Percentiles rank a stretch among this genome's conserved stretches.
These are phyloP conservation scores for Beroe ovata DNA, from an alignment of 37 sponge, comb jelly and placozoan species.

Conservation along the genomic window DNA sequence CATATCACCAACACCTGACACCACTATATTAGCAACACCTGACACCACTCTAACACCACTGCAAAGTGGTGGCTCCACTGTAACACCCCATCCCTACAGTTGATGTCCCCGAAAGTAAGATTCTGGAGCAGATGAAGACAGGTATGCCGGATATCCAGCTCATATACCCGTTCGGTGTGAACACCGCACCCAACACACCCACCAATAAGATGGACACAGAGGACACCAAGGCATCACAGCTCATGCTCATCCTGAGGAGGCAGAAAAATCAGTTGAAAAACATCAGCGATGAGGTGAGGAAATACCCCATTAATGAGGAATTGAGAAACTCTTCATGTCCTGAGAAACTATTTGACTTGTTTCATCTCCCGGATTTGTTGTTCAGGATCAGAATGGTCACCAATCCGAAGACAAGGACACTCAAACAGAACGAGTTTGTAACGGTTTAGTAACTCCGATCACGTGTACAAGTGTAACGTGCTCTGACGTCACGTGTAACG, in stretches of 20 bases:
- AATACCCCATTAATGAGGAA: no score
- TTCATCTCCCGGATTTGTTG: neutral
- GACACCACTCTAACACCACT: no score
- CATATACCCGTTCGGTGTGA: neutral
- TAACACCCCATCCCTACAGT: no score
- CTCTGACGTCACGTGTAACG: neutral
- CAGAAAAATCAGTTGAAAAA: constrained; percentile 14
- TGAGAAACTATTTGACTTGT: no score
- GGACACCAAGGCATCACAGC: constrained; percentile 8
- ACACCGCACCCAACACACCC: neutral
- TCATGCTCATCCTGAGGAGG: constrained; percentile 21
- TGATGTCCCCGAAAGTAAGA: neutral
- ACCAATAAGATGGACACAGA: neutral
- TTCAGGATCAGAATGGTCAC: constrained; percentile 5
- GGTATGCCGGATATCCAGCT: neutral
- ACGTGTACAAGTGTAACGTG: neutral
- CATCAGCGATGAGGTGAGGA: constrained; percentile 15
- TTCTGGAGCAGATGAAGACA: neutral
- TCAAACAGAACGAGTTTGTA: neutral
- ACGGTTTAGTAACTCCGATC: neutral
- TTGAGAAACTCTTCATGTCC: no score
- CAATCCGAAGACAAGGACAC: constrained; percentile 13
- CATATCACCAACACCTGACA: no score
- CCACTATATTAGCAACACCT: no score
- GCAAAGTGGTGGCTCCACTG: no score